Conservation (phyloP, 1,140 invertebrate species). For the Coptotermes formosanus region DNA sequence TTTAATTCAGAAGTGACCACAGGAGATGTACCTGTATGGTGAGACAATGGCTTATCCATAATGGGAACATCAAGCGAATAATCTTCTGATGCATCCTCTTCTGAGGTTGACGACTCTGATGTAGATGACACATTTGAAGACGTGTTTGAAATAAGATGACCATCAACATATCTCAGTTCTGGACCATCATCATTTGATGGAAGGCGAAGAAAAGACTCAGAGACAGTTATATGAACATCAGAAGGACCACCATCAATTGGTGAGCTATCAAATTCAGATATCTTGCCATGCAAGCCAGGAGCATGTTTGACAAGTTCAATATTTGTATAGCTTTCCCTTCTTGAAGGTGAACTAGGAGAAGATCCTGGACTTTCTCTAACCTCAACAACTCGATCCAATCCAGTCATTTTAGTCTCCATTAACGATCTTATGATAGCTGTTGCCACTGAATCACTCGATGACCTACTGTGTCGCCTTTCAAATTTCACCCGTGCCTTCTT, state of each 20-base stretch:
- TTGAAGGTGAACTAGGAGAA: slow-evolving; percentile 32
- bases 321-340: background rate
- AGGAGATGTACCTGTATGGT: background rate
- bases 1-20: too few species aligned
- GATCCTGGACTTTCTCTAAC: slow-evolving; percentile 31
- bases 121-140: slow-evolving; percentile 35
- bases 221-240: background rate
- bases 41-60: background rate
- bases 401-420: slow-evolving; percentile 31
- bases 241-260: background rate
- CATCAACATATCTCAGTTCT: slow-evolving; percentile 34
- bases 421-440: slow-evolving; percentile 32
- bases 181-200: slow-evolving; percentile 19
- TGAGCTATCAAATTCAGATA: background rate
- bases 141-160: slow-evolving; percentile 34
- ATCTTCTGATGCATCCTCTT: slow-evolving; percentile 33
- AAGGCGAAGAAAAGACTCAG: slow-evolving; percentile 22
- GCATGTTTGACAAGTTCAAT: too few species aligned
- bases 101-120: slow-evolving; percentile 35
- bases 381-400: slow-evolving; percentile 29
- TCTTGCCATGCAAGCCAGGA: too few species aligned
- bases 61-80: background rate
- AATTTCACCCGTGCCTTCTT: slow-evolving; percentile 21
- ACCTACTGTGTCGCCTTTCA: slow-evolving; percentile 14
- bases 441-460: slow-evolving; percentile 29